A percentile compares a stretch with the other conserved stretches of the same genome.
Conservation (phyloP, 2,797 vertebrate genomes). For the Sebastes diaconus region DNA sequence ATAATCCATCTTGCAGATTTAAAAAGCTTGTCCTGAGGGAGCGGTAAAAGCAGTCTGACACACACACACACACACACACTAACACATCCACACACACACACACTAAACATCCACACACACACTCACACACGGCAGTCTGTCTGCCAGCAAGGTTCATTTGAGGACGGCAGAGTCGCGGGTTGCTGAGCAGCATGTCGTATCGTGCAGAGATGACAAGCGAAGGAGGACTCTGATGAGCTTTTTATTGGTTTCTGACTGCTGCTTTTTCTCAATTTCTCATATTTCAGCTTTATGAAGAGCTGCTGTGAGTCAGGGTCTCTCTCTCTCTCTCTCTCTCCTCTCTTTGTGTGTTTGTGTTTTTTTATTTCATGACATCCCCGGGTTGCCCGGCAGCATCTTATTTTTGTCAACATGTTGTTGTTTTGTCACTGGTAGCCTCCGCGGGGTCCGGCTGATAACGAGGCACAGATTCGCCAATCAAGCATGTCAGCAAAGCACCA, state of each 20-base stretch:
- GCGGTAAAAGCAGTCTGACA: not conserved
- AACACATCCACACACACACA: not conserved
- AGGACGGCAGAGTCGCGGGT: slow-evolving; percentile 36
- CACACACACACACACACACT: not conserved
- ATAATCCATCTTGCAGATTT: slow-evolving; percentile 17
- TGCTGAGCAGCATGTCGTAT: slow-evolving; percentile 6
- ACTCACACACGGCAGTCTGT: not conserved
- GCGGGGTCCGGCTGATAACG: not conserved
- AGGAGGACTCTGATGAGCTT: not conserved
- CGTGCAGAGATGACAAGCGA: not conserved
- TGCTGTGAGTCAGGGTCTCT: not conserved
- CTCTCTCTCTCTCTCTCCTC: not conserved
- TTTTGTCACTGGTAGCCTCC: not conserved
- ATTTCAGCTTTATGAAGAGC: not conserved
- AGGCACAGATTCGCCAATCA: not conserved
- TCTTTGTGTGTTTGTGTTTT: not conserved
- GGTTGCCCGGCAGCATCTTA: slow-evolving; percentile 15
- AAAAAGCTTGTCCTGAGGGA: slow-evolving; percentile 22
- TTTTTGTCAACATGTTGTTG: slow-evolving; percentile 23
- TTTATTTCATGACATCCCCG: not conserved
- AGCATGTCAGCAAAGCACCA: not conserved
- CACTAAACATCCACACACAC: not conserved
- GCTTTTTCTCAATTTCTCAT: slow-evolving; percentile 5
- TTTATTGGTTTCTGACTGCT: not conserved
- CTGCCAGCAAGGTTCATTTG: slow-evolving; percentile 16